phyloP scores from a whole-genome alignment of 1,140 invertebrate species.

The Hylaeus volcanicus region DNA sequence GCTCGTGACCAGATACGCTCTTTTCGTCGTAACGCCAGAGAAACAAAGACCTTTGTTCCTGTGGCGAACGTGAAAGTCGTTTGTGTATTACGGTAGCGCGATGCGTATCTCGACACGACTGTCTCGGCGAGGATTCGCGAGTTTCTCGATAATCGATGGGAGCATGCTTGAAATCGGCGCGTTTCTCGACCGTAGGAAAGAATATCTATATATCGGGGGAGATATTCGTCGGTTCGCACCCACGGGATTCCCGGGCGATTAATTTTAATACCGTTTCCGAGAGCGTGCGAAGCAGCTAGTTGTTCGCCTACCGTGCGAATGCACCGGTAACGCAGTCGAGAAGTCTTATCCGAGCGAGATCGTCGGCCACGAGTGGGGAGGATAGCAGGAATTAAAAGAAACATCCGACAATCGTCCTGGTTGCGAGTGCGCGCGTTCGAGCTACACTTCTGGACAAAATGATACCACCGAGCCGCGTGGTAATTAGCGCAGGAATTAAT shows the following conservation, averaged over 20 bases:
- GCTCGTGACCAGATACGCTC: too few relatives aligned
- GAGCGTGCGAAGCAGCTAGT: conserved; percentile 65
- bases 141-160: conserved; percentile 48
- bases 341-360: conserved; percentile 59
- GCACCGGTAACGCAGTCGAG: conserved; percentile 48
- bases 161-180: neutral
- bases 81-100: conserved; percentile 14
- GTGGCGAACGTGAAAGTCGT: conserved; percentile 23
- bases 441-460: neutral
- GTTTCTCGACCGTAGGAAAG: neutral
- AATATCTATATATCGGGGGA: neutral
- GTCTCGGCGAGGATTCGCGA: conserved; percentile 3
- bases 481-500: too few relatives aligned
- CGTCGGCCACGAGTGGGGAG: conserved; percentile 37
- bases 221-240: conserved; percentile 36
- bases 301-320: conserved; percentile 65
- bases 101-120: neutral
- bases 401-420: conserved; percentile 56
- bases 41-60: conserved; percentile 45
- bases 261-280: conserved; percentile 62
- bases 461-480: too few relatives aligned
- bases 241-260: conserved; percentile 55
- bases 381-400: conserved; percentile 60
- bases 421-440: conserved; percentile 18
- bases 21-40: neutral